A percentile compares a stretch with the other conserved stretches of the same genome.
Conservation (phyloP, 2,888 invertebrate species). For the Amiota mariae region DNA sequence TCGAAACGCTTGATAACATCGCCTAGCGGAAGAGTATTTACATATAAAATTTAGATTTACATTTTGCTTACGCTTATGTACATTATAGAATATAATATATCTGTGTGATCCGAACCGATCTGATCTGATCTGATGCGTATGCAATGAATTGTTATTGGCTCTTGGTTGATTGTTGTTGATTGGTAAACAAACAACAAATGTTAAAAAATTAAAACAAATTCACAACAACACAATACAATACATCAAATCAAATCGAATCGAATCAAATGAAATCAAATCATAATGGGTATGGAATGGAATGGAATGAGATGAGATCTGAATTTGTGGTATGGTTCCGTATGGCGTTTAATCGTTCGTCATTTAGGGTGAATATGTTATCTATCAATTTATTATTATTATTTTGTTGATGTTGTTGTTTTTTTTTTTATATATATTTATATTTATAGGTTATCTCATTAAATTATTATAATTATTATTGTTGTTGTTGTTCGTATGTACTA, state of each 20-base stretch:
- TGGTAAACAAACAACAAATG: not conserved
- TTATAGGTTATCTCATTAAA: not conserved
- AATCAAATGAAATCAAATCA: too few relatives aligned
- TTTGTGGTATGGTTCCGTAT: not conserved
- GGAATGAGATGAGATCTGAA: not conserved
- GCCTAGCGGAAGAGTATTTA: slow-evolving; percentile 50
- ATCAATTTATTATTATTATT: not conserved
- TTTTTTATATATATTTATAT: too few relatives aligned
- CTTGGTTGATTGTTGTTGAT: too few relatives aligned
- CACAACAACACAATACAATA: too few relatives aligned
- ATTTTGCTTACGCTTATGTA: not conserved
- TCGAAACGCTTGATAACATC: slow-evolving; percentile 69
- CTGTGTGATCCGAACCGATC: too few relatives aligned
- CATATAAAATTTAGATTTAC: not conserved
- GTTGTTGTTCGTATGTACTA: too few relatives aligned
- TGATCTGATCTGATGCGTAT: too few relatives aligned
- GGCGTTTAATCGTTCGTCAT: not conserved
- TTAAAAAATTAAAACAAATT: too few relatives aligned
- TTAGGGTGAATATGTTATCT: slow-evolving; percentile 40
- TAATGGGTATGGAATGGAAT: too few relatives aligned
- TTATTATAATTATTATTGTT: not conserved
- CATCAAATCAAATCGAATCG: slow-evolving; percentile 22
- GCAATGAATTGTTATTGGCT: too few relatives aligned
- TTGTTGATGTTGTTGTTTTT: not conserved
- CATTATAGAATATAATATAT: too few relatives aligned